A percentile compares a stretch with the other conserved stretches of the same genome.
Evolutionary conservation across 2,888 invertebrate genomes (phyloP).

Genomic region (Drosophila niveifrons): DNA sequence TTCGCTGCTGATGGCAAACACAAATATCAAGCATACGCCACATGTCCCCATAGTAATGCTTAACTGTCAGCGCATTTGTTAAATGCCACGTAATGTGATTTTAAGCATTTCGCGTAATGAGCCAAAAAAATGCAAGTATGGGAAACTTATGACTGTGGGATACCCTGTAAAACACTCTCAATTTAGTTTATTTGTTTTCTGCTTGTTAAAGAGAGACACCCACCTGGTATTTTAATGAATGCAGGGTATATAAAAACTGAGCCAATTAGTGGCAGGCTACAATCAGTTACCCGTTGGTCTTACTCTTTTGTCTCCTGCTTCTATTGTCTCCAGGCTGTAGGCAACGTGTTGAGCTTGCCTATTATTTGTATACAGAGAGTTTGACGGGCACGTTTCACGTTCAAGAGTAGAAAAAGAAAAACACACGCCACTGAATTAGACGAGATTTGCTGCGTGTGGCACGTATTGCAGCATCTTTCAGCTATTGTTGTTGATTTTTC

Average conservation of each 20-base stretch:
- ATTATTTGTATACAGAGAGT: constrained; percentile 42
- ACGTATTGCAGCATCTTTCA: constrained; percentile 43
- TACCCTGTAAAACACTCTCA: neutral
- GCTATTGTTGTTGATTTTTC: constrained; percentile 23
- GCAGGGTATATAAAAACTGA: constrained; percentile 16
- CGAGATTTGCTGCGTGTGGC: constrained; percentile 63
- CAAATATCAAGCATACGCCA: constrained; percentile 46
- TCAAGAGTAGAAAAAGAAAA: constrained; percentile 13
- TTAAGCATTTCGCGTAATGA: constrained; percentile 18
- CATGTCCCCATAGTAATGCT: constrained; percentile 20
- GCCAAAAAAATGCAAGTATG: neutral
- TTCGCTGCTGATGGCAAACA: constrained; percentile 15
- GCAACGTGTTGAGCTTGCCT: constrained; percentile 43
- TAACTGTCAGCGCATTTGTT: constrained; percentile 30
- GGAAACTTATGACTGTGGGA: neutral
- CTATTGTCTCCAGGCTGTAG: neutral
- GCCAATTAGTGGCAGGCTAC: constrained; percentile 64
- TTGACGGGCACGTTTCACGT: constrained; percentile 60
- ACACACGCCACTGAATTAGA: constrained; percentile 54
- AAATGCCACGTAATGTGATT: constrained; percentile 45
- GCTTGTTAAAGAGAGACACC: neutral
- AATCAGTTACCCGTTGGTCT: constrained; percentile 31
- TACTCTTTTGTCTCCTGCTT: neutral
- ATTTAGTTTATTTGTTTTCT: neutral
- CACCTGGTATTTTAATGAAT: neutral